A percentile compares a stretch with the other conserved stretches of the same genome.
These are phyloP conservation scores for Salmo trutta DNA, from an alignment of 2,797 vertebrate genomes.

Conservation along the genomic window DNA sequence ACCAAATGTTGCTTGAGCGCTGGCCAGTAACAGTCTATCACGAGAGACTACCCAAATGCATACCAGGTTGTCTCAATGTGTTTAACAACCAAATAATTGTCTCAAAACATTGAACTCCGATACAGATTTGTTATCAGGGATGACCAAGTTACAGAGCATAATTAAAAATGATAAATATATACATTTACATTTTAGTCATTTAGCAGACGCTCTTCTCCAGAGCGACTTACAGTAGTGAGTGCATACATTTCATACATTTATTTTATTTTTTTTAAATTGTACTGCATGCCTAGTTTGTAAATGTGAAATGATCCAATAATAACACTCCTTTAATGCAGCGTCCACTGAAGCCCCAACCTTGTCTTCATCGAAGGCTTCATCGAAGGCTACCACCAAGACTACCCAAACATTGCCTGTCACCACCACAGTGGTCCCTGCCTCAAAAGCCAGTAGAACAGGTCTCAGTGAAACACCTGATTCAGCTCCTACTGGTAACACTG, in stretches of 20 bases:
- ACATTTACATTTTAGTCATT: too few species aligned
- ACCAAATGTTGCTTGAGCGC: neutral
- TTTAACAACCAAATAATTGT: neutral
- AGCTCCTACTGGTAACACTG: neutral
- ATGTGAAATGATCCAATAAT: neutral
- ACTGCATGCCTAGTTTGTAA: neutral
- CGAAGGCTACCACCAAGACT: neutral
- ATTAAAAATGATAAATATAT: neutral
- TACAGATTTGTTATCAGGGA: neutral
- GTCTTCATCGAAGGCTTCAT: neutral
- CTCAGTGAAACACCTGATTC: neutral
- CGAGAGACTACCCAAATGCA: neutral
- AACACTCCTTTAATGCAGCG: neutral
- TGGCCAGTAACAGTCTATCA: neutral
- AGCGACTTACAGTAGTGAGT: too few species aligned
- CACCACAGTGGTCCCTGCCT: neutral
- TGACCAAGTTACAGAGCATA: neutral
- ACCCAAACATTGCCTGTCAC: neutral
- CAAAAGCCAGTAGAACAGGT: neutral
- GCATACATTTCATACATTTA: too few species aligned
- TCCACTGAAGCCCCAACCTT: accelerated
- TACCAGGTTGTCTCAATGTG: neutral
- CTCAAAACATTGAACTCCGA: neutral
- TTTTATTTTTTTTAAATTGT: too few species aligned
- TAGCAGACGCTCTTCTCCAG: too few species aligned